These are phyloP conservation scores for Cynodonichthys magdalenae DNA, from an alignment of 2,797 vertebrate genomes.

Conservation along the genomic window DNA sequence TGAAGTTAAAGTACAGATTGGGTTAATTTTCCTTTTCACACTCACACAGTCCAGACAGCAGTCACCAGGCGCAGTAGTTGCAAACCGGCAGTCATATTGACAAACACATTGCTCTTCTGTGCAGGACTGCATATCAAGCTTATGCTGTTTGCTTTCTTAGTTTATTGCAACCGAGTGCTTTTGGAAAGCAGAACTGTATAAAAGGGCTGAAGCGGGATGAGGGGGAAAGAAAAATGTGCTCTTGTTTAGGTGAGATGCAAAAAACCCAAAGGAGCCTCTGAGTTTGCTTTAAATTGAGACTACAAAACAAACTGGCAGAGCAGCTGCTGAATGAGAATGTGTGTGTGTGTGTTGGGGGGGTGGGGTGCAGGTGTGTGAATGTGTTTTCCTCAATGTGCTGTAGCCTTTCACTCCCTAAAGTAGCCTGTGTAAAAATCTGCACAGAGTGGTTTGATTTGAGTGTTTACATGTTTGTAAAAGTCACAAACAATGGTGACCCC, in stretches of 20 bases:
- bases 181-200: constrained; percentile 27
- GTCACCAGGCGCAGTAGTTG: constrained; percentile 54
- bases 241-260: constrained; percentile 26
- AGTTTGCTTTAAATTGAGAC: constrained; percentile 36
- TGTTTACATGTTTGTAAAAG: constrained; percentile 5
- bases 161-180: constrained; percentile 24
- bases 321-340: constrained; percentile 7
- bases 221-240: constrained; percentile 16
- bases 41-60: constrained; percentile 50
- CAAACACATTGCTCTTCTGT: constrained; percentile 35
- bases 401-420: constrained; percentile 7
- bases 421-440: constrained; percentile 18
- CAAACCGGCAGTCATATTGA: constrained; percentile 54
- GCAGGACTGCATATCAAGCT: constrained; percentile 34
- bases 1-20: no score
- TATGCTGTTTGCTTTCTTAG: constrained; percentile 42
- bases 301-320: constrained; percentile 25
- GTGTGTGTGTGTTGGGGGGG: neutral
- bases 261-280: constrained; percentile 28
- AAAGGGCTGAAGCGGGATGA: constrained; percentile 22
- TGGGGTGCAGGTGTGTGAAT: neutral
- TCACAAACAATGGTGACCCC: neutral
- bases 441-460: constrained; percentile 19
- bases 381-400: constrained; percentile 12
- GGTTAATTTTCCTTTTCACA: constrained; percentile 60